Percentiles rank a stretch among this genome's conserved stretches.
Evolutionary conservation across 2,113 vertebrate genomes (phyloP).

Genomic region (Caracal caracal): DNA sequence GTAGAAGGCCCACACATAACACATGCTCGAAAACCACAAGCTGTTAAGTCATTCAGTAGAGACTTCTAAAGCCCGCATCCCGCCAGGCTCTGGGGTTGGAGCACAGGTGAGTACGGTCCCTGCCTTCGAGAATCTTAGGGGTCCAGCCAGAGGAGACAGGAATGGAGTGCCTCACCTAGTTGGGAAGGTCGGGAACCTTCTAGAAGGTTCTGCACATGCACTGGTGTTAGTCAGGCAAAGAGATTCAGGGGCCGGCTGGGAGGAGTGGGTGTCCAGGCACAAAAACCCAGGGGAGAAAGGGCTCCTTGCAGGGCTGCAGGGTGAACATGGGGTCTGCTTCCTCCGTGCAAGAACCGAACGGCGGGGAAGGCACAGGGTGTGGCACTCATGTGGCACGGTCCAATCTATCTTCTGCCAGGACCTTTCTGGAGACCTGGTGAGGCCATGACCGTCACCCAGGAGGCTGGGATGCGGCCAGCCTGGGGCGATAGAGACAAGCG

Average conservation of each 20-base stretch:
- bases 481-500: not conserved
- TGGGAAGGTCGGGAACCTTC: not conserved
- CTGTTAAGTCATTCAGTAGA: not conserved
- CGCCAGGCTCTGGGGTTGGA: rapidly evolving
- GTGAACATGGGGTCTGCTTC: not conserved
- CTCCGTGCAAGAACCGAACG: not conserved
- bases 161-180: not conserved
- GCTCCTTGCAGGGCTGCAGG: not conserved
- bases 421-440: not conserved
- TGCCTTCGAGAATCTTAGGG: too few relatives aligned
- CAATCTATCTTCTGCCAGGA: not conserved
- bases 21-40: not conserved
- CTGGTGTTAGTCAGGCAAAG: not conserved
- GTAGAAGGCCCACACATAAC: not conserved
- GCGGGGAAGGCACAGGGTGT: not conserved
- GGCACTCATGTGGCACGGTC: rapidly evolving
- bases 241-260: not conserved
- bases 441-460: not conserved
- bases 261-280: not conserved
- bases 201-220: not conserved
- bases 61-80: not conserved
- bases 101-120: not conserved
- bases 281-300: not conserved
- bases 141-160: not conserved
- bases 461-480: not conserved